Evolutionary conservation across 2,888 invertebrate genomes (phyloP), one percentile per base, ranked within the genome.

Genomic region (Trisateles emortualis): DNA sequence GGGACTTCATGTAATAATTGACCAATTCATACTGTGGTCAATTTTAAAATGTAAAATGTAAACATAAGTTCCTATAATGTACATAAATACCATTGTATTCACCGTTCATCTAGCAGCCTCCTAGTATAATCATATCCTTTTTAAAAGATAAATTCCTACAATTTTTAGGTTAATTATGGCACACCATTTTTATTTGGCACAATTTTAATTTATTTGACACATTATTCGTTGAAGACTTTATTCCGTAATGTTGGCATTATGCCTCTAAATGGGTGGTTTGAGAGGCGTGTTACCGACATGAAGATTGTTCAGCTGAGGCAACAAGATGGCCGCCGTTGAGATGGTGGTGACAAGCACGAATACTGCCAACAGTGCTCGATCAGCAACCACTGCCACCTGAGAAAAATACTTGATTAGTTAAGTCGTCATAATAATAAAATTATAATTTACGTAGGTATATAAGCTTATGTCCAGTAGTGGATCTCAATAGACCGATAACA

Each of bases 361-460:
- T 16, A 96, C 94, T 53, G 95, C 95, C 11, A 97, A 93, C 0
- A 97, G 92, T 2, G 96, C 94, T 32, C 96, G 94, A 83, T 98
- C 98, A 55, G 97, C 95, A 10, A 98, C 97, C 46, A 97, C 94
- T 0, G 98, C 97, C 56, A 96, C 94, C 90, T 92, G 81, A 1
- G 55, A 59, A 62, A 3, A 26, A 26, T 8, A 26, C 8, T 4
- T 26, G 8, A 6, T 8, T 6, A 6, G 8, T 6, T 6, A 26
- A 3, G 19, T 19, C 5, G 1, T 26, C 26, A 3, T 26, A 26
- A 26, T 6, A 26, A 3, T 26, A 26, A 26, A 26, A 6, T 26
- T 8, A 6, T 6, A 3, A 3, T 26, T 1, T 6, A 8, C 4
- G n/a, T n/a, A n/a, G n/a, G n/a, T n/a, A n/a, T n/a, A n/a, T n/a